Percentiles rank a stretch among this genome's conserved stretches.
phyloP scores from a whole-genome alignment of 2,888 invertebrate genomes.

The Heliconius ismenius region DNA sequence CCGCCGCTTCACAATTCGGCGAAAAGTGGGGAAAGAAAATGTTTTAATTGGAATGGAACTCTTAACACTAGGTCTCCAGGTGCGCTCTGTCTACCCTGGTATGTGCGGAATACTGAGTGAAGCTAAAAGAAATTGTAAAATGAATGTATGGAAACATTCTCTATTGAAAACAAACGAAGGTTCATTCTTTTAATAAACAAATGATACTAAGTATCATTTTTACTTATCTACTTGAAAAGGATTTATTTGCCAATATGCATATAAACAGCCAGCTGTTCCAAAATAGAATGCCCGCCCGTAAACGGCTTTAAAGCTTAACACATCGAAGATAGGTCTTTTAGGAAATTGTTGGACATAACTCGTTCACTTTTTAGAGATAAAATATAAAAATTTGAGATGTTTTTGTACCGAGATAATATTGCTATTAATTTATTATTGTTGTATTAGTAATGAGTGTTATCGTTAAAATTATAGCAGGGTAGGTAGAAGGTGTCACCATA shows the following conservation, averaged over 20 bases:
- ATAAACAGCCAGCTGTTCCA: constrained; percentile 10
- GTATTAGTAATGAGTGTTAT: no score
- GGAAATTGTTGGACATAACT: neutral
- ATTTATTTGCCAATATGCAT: neutral
- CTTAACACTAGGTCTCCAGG: no score
- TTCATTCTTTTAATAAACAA: neutral
- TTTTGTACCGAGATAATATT: neutral
- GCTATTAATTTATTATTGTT: neutral
- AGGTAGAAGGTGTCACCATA: no score
- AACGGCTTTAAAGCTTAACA: constrained; percentile 18
- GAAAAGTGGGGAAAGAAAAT: no score
- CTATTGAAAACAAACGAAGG: neutral
- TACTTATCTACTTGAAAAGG: neutral
- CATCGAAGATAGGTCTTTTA: constrained; percentile 11
- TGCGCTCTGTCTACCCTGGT: no score
- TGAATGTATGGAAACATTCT: neutral
- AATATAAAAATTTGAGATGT: neutral
- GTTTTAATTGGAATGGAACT: no score
- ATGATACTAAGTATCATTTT: neutral
- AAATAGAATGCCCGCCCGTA: constrained; percentile 8
- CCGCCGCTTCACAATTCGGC: no score
- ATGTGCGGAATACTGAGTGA: no score
- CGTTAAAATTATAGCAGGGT: no score
- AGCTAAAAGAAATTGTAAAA: neutral
- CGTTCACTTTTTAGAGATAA: neutral